Evolutionary conservation across 2,113 vertebrate species (phyloP).

Genomic region (Rafetus swinhoei): DNA sequence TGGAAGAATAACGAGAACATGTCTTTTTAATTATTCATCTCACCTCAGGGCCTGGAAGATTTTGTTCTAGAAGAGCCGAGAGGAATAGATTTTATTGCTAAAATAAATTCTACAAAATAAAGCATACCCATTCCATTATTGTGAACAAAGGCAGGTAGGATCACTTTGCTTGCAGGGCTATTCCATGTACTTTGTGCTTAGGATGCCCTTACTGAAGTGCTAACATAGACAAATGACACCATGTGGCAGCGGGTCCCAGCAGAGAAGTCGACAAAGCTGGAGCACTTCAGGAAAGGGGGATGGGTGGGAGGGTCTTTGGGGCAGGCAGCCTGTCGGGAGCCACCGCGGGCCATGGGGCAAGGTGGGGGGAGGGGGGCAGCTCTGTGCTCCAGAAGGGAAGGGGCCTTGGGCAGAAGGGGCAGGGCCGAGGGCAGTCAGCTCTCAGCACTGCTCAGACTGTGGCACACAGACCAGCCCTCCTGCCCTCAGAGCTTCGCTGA

Average conservation of each 20-base stretch:
- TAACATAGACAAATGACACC: not conserved
- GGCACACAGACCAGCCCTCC: too few species aligned
- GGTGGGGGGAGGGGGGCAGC: too few species aligned
- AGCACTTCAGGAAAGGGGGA: not conserved
- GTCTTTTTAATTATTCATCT: not conserved
- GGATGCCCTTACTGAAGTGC: not conserved
- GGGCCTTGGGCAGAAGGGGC: too few species aligned
- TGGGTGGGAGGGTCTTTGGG: not conserved
- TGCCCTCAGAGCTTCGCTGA: too few species aligned
- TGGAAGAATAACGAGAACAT: not conserved
- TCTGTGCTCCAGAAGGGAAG: too few species aligned
- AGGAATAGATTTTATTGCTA: not conserved
- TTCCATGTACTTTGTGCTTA: not conserved
- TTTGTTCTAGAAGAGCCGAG: not conserved
- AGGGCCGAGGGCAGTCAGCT: too few species aligned
- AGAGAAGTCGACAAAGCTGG: not conserved
- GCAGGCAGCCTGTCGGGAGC: too few species aligned
- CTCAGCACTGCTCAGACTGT: too few species aligned
- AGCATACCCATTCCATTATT: not conserved
- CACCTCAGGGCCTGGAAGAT: not conserved
- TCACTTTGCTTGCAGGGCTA: not conserved
- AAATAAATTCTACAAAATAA: not conserved
- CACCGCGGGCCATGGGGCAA: too few species aligned
- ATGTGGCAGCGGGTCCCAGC: not conserved
- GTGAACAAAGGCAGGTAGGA: not conserved